Evolutionary conservation across 2,113 vertebrate genomes (phyloP).

Genomic region (Catharus fuscescens): DNA sequence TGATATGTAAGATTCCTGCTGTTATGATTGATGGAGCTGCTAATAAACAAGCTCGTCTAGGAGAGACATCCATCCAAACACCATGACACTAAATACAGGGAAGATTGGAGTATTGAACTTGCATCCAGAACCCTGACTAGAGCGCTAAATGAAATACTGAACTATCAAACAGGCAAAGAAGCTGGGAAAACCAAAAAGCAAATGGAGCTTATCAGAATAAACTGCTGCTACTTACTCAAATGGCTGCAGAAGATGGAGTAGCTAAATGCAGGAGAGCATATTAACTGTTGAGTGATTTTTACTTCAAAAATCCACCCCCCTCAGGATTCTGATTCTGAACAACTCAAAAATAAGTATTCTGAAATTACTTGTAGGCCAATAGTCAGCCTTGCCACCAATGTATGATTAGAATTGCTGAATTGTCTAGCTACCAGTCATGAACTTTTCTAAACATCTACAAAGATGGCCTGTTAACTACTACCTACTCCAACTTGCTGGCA

Average conservation of each 20-base stretch:
- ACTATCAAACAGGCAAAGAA: neutral
- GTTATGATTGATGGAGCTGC: neutral
- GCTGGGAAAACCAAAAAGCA: neutral
- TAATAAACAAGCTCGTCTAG: neutral
- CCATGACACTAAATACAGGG: neutral
- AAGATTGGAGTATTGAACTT: neutral
- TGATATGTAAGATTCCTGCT: neutral
- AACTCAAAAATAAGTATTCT: neutral
- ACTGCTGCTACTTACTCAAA: neutral
- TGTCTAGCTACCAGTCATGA: neutral
- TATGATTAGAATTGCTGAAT: neutral
- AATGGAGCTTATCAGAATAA: neutral
- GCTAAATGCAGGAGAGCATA: neutral
- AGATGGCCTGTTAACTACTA: neutral
- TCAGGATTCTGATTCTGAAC: neutral
- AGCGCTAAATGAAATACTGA: neutral
- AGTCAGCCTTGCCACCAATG: neutral
- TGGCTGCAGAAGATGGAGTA: neutral
- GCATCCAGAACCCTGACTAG: neutral
- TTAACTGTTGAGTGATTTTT: neutral
- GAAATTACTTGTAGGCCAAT: neutral
- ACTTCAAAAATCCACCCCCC: neutral
- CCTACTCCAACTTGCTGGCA: neutral
- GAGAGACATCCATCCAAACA: neutral
- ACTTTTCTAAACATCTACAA: neutral